Percentiles rank a stretch among this genome's conserved stretches.
These are phyloP conservation scores for Moxostoma hubbsi DNA, from an alignment of 2,797 vertebrate species.

Conservation along the genomic window DNA sequence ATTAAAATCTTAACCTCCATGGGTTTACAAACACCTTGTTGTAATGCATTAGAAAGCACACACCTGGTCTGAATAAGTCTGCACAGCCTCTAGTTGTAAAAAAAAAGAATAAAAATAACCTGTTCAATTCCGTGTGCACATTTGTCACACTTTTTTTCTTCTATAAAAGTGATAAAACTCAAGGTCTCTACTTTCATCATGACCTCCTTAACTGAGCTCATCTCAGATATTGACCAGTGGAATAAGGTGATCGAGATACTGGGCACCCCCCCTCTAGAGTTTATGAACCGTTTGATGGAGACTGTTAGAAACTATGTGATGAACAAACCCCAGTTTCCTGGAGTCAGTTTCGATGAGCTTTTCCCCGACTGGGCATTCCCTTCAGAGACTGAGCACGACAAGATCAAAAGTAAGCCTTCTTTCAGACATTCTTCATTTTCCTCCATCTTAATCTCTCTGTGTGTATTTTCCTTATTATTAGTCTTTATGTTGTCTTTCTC, in stretches of 20 bases:
- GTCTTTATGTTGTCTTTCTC: no score
- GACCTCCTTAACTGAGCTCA: constrained; percentile 62
- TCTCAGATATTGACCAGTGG: constrained; percentile 97
- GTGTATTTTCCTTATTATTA: no score
- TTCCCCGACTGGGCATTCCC: constrained; percentile 98
- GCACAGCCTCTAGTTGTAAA: not conserved
- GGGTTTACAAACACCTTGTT: not conserved
- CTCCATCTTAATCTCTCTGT: not conserved
- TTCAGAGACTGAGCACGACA: constrained; percentile 93
- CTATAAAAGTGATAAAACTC: no score
- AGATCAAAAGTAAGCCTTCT: constrained; percentile 89
- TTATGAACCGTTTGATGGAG: constrained; percentile 97
- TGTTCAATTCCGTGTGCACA: not conserved
- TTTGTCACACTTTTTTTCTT: no score
- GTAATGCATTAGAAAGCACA: constrained; percentile 9
- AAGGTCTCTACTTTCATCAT: not conserved
- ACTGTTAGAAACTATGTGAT: constrained; percentile 97
- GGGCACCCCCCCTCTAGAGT: constrained; percentile 92
- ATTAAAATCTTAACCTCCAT: not conserved
- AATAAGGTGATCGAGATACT: constrained; percentile 98
- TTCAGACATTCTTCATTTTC: not conserved
- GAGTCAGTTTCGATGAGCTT: constrained; percentile 91
- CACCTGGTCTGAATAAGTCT: constrained; percentile 42
- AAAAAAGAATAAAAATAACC: not conserved
- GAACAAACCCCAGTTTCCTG: constrained; percentile 96